A percentile compares a stretch with the other conserved stretches of the same genome.
Evolutionary conservation across 2,113 vertebrate species (phyloP).

Genomic region (Pelecanoides urinatrix): DNA sequence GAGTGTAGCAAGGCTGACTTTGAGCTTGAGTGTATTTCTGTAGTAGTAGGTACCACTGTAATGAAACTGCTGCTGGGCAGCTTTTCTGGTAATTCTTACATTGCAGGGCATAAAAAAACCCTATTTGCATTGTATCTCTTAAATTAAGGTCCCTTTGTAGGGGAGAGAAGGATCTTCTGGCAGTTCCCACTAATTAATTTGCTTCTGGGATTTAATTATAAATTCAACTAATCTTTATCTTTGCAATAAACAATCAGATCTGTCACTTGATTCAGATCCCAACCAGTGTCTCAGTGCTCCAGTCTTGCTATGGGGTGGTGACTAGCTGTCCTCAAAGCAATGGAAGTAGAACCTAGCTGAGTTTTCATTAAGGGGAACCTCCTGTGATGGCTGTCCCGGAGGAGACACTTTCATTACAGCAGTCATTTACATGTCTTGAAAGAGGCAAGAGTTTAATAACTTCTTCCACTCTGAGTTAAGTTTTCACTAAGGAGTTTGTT

Average conservation of each 20-base stretch:
- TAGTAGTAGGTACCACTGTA: neutral
- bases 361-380: neutral
- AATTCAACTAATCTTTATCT: neutral
- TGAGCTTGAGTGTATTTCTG: neutral
- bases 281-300: neutral
- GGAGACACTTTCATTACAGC: neutral
- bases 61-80: neutral
- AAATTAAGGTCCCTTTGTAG: neutral
- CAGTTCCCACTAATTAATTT: neutral
- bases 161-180: neutral
- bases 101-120: neutral
- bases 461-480: neutral
- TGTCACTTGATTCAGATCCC: neutral
- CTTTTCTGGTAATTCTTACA: neutral
- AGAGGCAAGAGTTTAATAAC: neutral
- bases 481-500: neutral
- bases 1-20: neutral
- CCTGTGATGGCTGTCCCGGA: neutral
- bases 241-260: neutral
- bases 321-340: neutral
- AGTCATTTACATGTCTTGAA: too few species aligned
- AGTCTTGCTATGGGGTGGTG: neutral
- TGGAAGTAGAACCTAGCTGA: neutral
- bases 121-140: neutral
- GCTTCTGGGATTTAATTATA: slow-evolving; percentile 20